Evolutionary conservation across 2,113 vertebrate genomes (phyloP).

Genomic region (Pogonocichla stellata): DNA sequence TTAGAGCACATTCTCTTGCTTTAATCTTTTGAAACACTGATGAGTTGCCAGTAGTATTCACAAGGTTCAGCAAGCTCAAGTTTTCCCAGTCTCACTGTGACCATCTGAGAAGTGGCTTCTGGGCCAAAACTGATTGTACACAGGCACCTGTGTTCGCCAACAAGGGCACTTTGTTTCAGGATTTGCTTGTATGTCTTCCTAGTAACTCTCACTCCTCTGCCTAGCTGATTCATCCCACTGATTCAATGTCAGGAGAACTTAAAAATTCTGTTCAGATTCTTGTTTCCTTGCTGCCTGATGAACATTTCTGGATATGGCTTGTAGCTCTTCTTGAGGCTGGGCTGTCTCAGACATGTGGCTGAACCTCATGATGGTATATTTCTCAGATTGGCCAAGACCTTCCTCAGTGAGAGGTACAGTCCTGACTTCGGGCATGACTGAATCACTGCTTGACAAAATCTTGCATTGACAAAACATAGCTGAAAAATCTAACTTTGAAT

Average conservation of each 20-base stretch:
- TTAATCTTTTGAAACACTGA: background rate
- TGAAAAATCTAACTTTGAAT: background rate
- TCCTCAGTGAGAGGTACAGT: background rate
- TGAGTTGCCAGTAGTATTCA: background rate
- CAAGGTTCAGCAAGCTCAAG: background rate
- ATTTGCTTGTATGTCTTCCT: background rate
- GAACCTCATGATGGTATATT: background rate
- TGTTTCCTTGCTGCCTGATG: background rate
- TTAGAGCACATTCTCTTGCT: background rate
- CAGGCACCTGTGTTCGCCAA: fast-evolving
- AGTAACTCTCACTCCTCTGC: background rate
- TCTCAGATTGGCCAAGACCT: background rate
- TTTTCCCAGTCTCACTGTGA: background rate
- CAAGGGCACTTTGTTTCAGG: background rate
- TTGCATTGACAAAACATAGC: background rate
- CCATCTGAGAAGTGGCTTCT: background rate
- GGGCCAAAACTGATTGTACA: background rate
- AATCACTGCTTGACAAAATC: background rate
- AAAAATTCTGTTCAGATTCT: background rate
- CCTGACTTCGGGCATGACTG: background rate
- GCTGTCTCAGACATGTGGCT: background rate
- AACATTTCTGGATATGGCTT: background rate
- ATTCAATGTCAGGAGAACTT: background rate
- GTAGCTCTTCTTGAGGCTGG: background rate
- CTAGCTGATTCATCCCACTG: background rate